Conservation (phyloP, 2,113 vertebrate species). For the Phylloscopus whistleri region DNA sequence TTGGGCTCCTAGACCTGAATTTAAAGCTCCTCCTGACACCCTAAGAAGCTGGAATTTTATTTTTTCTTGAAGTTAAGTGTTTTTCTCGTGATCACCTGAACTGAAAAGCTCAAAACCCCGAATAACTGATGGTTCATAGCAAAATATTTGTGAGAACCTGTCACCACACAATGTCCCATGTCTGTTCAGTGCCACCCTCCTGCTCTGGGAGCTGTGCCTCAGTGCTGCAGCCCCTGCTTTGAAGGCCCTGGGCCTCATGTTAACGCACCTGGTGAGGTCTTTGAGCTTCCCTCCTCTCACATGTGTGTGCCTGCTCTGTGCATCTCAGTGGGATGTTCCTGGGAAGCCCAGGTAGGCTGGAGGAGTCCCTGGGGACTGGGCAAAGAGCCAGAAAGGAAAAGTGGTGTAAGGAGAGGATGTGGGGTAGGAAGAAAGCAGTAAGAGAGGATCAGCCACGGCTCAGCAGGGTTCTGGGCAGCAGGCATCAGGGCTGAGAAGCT, state of each 20-base stretch:
- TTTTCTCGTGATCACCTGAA: background rate
- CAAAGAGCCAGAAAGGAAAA: background rate
- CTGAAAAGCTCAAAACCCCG: background rate
- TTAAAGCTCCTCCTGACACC: background rate
- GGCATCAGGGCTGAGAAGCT: background rate
- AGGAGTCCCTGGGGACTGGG: background rate
- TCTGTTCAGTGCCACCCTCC: background rate
- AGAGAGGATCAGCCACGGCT: background rate
- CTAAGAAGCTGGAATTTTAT: background rate
- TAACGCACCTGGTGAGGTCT: background rate
- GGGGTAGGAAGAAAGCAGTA: background rate
- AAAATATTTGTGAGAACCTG: background rate
- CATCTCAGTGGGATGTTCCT: background rate
- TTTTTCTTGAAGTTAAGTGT: background rate
- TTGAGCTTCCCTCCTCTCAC: background rate
- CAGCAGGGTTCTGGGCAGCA: background rate
- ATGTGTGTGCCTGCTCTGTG: fast-evolving
- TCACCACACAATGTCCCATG: fast-evolving
- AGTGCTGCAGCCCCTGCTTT: background rate
- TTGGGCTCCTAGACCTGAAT: background rate
- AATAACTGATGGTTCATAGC: background rate
- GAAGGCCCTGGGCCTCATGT: background rate
- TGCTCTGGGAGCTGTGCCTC: fast-evolving
- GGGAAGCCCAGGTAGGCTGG: background rate
- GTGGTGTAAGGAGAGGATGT: background rate